Evolutionary conservation across 2,113 vertebrate species (phyloP), one percentile per base, ranked within the genome.

Genomic region (Burhinus bistriatus): DNA sequence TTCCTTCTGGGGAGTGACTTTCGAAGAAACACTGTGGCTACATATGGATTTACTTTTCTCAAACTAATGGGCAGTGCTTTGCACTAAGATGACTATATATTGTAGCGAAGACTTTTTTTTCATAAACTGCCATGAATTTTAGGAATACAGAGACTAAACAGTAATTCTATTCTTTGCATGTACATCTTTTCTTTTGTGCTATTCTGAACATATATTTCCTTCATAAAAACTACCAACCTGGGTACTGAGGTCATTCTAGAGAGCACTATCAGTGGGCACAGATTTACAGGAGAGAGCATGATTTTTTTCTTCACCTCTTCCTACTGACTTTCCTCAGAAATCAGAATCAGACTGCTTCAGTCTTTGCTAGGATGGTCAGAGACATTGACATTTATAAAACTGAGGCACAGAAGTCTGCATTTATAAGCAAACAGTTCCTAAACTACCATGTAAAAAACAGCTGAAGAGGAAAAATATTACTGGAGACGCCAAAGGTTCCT

Each of bases 261-360:
- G 44, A 86, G 29, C 17, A 26, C 20, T 47, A 19, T 38, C 27
- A 38, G 55, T 49, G 25, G 44, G 23, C 30, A 79, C 3, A 45
- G 23, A 47, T 69, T 42, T 69, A 17, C 3, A 1, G 49, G 19
- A 69, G 3, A 66, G 30, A 21, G 6, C 5, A 0, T 1, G 5
- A 13, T 10, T 13, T 29, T 73, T 47, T 71, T 25, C 25, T 76
- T 52, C 38, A 7, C 15, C 26, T 80, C 15, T 58, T 87, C 17
- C 45, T 75, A 32, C 25, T 66, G 27, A 45, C 29, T 70, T 73
- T 44, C 45, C 27, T 40, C 42, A 90, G 36, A 92, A 83, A 89
- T 38, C 8, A 79, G 55, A 73, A 76, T 20, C 8, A 12, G 18
- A 45, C 6, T 54, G 40, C 36, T 65, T 20, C 20, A 79, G 26